Evolutionary conservation across 2,113 vertebrate genomes (phyloP).

Genomic region (Scytalopus superciliaris): DNA sequence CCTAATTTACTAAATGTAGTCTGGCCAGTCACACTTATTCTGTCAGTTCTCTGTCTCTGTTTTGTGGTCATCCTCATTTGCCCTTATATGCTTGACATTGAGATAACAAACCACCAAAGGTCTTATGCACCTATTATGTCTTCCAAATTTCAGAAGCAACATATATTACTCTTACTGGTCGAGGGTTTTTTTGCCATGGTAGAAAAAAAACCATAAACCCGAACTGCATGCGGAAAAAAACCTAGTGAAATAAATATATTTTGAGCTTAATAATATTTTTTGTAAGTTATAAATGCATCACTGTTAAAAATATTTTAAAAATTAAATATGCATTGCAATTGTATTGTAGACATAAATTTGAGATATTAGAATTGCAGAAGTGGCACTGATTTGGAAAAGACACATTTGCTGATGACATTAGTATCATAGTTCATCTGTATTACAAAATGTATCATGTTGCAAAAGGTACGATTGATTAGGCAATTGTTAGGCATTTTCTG

Average conservation of each 20-base stretch:
- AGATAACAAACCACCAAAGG: not conserved
- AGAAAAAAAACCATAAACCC: not conserved
- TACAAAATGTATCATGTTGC: not conserved
- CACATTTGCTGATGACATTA: not conserved
- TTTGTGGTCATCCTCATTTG: not conserved
- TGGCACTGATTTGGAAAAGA: not conserved
- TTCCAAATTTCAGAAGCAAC: not conserved
- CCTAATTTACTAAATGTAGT: not conserved
- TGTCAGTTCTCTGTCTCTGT: not conserved
- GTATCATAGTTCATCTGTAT: not conserved
- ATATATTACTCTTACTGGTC: not conserved
- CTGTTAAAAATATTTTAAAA: not conserved
- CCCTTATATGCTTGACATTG: not conserved
- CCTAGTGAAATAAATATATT: not conserved
- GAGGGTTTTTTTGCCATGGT: rapidly evolving
- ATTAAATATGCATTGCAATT: not conserved
- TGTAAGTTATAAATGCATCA: not conserved
- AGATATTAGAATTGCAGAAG: not conserved
- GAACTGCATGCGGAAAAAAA: not conserved
- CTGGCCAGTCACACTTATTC: not conserved
- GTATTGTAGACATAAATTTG: not conserved
- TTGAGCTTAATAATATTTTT: not conserved
- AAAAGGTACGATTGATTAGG: not conserved
- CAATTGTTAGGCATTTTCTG: not conserved
- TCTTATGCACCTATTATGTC: not conserved